Percentiles rank a stretch among this genome's conserved stretches.
phyloP scores from a whole-genome alignment of 2,888 invertebrate species.

The Heliconius sara region DNA sequence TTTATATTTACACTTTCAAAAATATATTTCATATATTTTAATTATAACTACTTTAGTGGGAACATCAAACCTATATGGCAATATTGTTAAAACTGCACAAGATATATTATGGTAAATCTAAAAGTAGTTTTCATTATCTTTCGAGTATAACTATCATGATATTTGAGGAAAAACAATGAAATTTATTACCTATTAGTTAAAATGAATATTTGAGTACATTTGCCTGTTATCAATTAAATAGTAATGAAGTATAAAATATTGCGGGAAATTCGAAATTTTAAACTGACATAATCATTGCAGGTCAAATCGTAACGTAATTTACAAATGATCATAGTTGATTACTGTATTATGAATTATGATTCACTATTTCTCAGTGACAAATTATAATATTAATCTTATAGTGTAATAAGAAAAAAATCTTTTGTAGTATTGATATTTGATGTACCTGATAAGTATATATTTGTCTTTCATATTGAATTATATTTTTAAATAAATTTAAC shows the following conservation, averaged over 20 bases:
- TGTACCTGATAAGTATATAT: no score
- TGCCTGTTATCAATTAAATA: not conserved
- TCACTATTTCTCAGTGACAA: not conserved
- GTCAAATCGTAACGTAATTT: slow-evolving; percentile 6
- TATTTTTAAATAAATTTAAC: not conserved
- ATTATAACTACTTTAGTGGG: not conserved
- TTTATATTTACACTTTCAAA: not conserved
- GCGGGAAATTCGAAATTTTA: slow-evolving; percentile 19
- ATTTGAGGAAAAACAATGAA: not conserved
- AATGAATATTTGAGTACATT: not conserved
- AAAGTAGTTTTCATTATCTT: slow-evolving; percentile 19
- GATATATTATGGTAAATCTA: slow-evolving; percentile 20
- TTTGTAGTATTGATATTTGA: no score
- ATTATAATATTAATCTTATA: not conserved
- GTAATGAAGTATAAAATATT: not conserved
- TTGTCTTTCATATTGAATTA: not conserved
- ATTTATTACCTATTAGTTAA: slow-evolving; percentile 4
- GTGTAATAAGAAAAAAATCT: not conserved
- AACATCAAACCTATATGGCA: slow-evolving; percentile 12
- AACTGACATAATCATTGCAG: not conserved
- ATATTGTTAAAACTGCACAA: slow-evolving; percentile 52
- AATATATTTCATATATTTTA: not conserved
- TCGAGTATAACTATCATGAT: not conserved
- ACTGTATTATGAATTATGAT: not conserved
- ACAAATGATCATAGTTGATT: not conserved